Evolutionary conservation across 2,888 invertebrate species (phyloP).

Genomic region (Macrophya annulata): DNA sequence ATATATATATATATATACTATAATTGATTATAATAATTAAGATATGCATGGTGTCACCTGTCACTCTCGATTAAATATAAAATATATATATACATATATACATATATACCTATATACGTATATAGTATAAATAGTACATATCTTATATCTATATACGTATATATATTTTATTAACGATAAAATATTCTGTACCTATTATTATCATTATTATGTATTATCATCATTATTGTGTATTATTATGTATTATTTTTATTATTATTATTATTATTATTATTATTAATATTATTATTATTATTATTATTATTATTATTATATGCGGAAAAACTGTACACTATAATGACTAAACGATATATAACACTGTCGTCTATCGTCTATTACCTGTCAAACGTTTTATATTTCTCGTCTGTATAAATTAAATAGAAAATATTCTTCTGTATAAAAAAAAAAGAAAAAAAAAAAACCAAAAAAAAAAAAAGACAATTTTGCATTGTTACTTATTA

Average conservation of each 20-base stretch:
- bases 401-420: constrained; percentile 74
- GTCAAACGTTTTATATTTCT: constrained; percentile 75
- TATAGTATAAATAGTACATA: no score
- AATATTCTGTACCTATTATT: constrained; percentile 61
- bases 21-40: constrained; percentile 32
- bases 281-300: not conserved
- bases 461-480: not conserved
- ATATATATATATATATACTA: no score
- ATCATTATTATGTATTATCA: not conserved
- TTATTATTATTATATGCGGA: not conserved
- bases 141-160: not conserved
- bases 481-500: constrained; percentile 10
- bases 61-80: constrained; percentile 15
- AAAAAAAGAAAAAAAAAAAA: constrained; percentile 15
- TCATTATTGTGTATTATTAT: not conserved
- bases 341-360: constrained; percentile 63
- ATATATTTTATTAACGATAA: not conserved
- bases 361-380: constrained; percentile 67
- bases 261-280: not conserved
- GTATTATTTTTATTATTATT: not conserved
- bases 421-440: constrained; percentile 75
- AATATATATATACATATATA: not conserved
- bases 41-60: constrained; percentile 15
- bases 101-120: not conserved
- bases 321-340: constrained; percentile 66